Evolutionary conservation across 2,113 vertebrate genomes (phyloP), one percentile per base, ranked within the genome.

Genomic region (Myiagra hebetior): DNA sequence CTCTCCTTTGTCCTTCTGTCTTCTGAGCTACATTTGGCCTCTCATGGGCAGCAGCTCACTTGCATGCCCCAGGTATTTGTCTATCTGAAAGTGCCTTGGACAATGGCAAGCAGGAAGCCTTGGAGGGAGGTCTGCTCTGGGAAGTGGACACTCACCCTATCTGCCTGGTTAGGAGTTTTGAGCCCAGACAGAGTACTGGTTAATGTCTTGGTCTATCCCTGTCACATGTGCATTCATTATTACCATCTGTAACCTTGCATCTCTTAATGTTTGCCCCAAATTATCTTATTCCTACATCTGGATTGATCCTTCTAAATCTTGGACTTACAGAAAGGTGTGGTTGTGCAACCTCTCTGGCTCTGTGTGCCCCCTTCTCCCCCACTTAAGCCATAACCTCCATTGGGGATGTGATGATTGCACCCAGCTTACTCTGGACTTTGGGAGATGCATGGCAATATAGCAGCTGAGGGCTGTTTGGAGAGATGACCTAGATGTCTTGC

Each of bases 21-120:
- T 82, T 59, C 27, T 13, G 57, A 76, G 39, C 17, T 78, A 30
- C 18, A 11, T 3, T 13, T 68, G 30, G 24, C 13, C 11, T 74
- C 26, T 77, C 16, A 10, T 0, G 0, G 41, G 23, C 20, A n/a
- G 28, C 37, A 67, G 7, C 9, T 56, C 3, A 2, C 8, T 80
- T 44, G 19, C 4, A 3, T 2, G 5, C 1, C 3, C 1, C 23
- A 31, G 11, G 2, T 82, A 12, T 72, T 74, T 65, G 3, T 28
- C 35, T 67, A 1, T 59, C 28, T 70, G 41, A 28, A 68, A 17
- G 27, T 10, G 15, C 70, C 52, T 63, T 65, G n/a, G 19, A 35
- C 2, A 7, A 16, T 13, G 10, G 31, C 15, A 76, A 85, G 20
- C 9, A 67, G 78, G 33, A 87, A 37, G 6, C 31, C 33, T 30